These are phyloP conservation scores for Buceros bicornis DNA, from an alignment of 2,797 vertebrate species.

Conservation along the genomic window DNA sequence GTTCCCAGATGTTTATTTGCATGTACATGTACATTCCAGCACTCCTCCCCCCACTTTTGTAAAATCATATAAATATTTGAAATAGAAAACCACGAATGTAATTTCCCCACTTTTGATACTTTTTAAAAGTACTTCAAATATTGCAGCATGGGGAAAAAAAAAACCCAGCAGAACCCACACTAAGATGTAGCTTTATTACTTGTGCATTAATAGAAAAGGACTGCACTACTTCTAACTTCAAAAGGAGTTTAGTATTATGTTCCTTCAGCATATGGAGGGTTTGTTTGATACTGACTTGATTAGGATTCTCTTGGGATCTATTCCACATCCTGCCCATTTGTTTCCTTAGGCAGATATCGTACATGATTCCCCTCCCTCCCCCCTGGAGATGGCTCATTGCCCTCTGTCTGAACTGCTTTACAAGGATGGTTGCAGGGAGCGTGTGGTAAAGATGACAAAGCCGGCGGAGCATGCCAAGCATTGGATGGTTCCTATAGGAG, in stretches of 20 bases:
- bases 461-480: not conserved
- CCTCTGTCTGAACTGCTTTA: constrained; percentile 41
- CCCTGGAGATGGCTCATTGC: constrained; percentile 14
- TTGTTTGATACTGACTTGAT: not conserved
- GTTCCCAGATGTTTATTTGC: constrained; percentile 70
- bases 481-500: not conserved
- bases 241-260: not conserved
- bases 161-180: not conserved
- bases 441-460: not conserved
- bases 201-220: not conserved
- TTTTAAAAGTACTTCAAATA: constrained; percentile 30
- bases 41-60: constrained; percentile 3
- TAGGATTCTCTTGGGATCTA: constrained; percentile 24
- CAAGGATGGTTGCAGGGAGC: not conserved
- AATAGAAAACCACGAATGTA: constrained; percentile 39
- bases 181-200: not conserved
- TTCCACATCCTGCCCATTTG: constrained; percentile 41
- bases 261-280: not conserved
- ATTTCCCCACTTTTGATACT: constrained; percentile 44
- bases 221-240: not conserved
- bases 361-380: not conserved
- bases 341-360: constrained; percentile 1
- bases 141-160: not conserved
- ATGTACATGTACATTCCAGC: constrained; percentile 2
- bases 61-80: constrained; percentile 63